Base-by-base conservation (phyloP, 1,140 invertebrate species). In the Zaprionus taronus region DNA sequence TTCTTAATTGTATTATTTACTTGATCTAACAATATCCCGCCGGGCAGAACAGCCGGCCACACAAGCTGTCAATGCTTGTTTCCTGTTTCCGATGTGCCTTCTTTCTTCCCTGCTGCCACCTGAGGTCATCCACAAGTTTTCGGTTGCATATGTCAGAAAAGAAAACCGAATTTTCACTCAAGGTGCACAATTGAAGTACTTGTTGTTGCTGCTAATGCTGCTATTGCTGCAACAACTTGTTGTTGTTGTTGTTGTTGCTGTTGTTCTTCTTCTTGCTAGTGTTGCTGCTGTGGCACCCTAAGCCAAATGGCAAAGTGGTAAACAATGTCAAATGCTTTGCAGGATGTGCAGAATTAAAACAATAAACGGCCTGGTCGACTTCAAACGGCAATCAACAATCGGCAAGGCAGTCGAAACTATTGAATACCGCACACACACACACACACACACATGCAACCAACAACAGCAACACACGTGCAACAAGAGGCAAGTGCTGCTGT, bases 231-330 rank as follows among this genome's bases (percentile, higher is more conserved):
- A 20, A 31, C 9, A 31, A 31, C 2, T 34, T 72, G 41, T 38
- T 51, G 53, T 22, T 20, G 20, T 51, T 63, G 44, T 58, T 64
- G 73, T 20, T 44, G 14, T 34, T 41, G 64, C 14, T 26, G 47
- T 26, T 53, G 61, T 61, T 24, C 24, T 24, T 5, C 4, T 5
- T 5, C 24, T 24, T 64, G 17, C 17, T 57, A 38, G 7, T 22
- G 60, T 34, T 58, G 62, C 15, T 67, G 56, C 11, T 68, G 65
- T 41, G 57, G 58, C 71, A 73, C 78, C 83, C 79, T 79, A 81
- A 84, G 81, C 84, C 84, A 84, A 89, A 89, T 89, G 74, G 71
- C 81, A 75, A 89, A 87, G 80, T 84, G 84, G 84, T 87, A 89
- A 87, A 89, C 84, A 89, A 89, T 87, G 84, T 84, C 74, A 74